Base-by-base conservation (phyloP, 2,888 invertebrate genomes). In the Metellina segmentata region DNA sequence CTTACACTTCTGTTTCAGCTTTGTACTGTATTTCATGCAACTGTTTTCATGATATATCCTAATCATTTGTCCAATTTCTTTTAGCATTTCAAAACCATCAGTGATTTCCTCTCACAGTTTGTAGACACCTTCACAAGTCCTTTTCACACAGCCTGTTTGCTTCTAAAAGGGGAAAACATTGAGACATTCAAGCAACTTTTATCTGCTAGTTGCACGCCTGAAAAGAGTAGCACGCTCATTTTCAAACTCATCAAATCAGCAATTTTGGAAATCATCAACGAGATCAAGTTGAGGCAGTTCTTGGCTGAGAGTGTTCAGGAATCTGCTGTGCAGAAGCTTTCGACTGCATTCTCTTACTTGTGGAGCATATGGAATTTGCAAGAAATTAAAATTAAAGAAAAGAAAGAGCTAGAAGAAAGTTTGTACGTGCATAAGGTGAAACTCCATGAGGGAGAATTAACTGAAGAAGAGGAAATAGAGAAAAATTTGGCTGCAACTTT, bases 381-480 rank as follows among this genome's bases (percentile, higher is more conserved):
- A 94, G 97, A 97, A 94, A 96, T 96, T 81, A 96, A 96, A 51
- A 96, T 96, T 20, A 96, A 96, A 93, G 96, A 96, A 94, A 96
- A 96, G 94, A 96, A 97, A 93, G 96, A 96, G 85, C 97, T 97
- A 93, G 97, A 97, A 91, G 97, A 97, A 85, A 97, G 97, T 93
- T 95, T 98, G 77, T 95, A 94, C 93, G 94, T 94, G 71, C 95
- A 94, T 93, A 94, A 94, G 90, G 93, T 94, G 0, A 93, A 93
- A 74, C 93, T 93, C 7, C 94, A 95, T 91, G 95, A 95, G 0
- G 94, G 94, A 87, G 94, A 94, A 70, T 93, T 94, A 49, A 94
- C 94, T 11, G 95, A 95, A 70, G 95, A 95, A 13, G 94, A 95
- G 93, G 93, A 93, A 69, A 94, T 94, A 52, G 94, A 94, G 88